These are phyloP conservation scores for Phoebastria nigripes DNA, from an alignment of 2,797 vertebrate genomes.

Conservation along the genomic window DNA sequence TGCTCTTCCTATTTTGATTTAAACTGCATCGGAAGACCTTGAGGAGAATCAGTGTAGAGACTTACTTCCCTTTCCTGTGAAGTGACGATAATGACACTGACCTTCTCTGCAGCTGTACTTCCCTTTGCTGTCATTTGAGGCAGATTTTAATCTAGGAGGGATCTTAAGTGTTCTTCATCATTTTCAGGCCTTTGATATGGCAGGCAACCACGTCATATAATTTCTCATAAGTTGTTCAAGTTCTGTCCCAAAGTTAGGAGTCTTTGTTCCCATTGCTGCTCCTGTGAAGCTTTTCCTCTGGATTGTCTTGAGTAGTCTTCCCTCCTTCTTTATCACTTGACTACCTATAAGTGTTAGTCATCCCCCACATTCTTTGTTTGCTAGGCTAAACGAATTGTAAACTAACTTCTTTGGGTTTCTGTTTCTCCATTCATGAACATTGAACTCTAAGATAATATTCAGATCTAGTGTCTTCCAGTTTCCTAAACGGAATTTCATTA, in stretches of 20 bases:
- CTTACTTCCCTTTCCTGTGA: constrained; percentile 39
- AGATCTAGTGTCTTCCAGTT: not conserved
- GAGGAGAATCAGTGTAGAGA: constrained; percentile 28
- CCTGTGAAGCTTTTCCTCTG: not conserved
- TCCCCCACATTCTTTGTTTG: not conserved
- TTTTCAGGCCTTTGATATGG: not conserved
- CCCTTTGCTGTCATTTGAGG: constrained; percentile 26
- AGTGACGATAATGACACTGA: not conserved
- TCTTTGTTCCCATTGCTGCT: not conserved
- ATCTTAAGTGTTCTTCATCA: not conserved
- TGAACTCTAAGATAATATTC: not conserved
- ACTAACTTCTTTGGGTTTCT: not conserved
- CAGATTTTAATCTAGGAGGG: not conserved
- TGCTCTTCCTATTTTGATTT: not conserved
- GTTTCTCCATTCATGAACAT: not conserved
- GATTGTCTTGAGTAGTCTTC: not conserved
- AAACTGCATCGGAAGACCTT: not conserved
- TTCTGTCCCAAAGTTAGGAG: not conserved
- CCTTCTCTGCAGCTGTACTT: constrained; percentile 34
- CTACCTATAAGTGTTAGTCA: not conserved
- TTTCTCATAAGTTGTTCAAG: not conserved
- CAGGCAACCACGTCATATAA: not conserved
- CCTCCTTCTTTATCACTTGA: not conserved
- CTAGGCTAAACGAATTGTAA: not conserved
- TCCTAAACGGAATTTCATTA: not conserved